Percentiles rank a stretch among this genome's conserved stretches.
phyloP scores from a whole-genome alignment of 2,888 invertebrate species.

The Trisateles emortualis region DNA sequence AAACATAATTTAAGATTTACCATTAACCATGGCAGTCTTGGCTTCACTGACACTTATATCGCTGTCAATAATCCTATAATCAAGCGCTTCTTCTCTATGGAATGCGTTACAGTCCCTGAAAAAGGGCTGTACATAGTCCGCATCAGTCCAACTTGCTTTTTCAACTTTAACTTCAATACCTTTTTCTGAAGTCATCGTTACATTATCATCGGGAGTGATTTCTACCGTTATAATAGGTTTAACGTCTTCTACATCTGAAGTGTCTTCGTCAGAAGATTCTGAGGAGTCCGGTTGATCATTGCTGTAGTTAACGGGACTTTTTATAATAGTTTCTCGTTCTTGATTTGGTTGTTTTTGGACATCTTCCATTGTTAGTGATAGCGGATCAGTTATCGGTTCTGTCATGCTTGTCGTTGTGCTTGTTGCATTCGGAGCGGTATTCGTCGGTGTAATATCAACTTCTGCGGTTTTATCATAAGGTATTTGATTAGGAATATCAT shows the following conservation, averaged over 20 bases:
- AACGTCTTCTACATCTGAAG: conserved; percentile 26
- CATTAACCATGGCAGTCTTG: conserved; percentile 35
- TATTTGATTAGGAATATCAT: not conserved
- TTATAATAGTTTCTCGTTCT: conserved; percentile 6
- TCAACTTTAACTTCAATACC: conserved; percentile 43
- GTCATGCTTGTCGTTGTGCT: not conserved
- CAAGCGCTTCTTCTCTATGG: conserved; percentile 43
- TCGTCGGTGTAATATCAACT: not conserved
- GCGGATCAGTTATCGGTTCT: conserved; percentile 5
- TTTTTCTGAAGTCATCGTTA: conserved; percentile 13
- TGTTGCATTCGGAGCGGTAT: not conserved
- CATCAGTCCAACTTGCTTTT: conserved; percentile 37
- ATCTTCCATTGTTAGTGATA: conserved; percentile 14
- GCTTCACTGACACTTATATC: conserved; percentile 66
- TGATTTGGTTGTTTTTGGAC: not conserved
- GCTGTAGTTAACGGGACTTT: not conserved
- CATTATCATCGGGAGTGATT: conserved; percentile 15
- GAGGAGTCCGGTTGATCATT: conserved; percentile 9
- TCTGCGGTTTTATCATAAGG: not conserved
- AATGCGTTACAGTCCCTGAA: conserved; percentile 63
- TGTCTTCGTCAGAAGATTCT: conserved; percentile 6
- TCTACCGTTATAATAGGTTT: conserved; percentile 24
- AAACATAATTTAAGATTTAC: no score
- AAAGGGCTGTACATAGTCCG: conserved; percentile 56
- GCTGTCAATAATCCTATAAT: conserved; percentile 54